Percentiles rank a stretch among this genome's conserved stretches.
These are phyloP conservation scores for Malthinus flaveolus DNA, from an alignment of 2,888 invertebrate species.

Conservation along the genomic window DNA sequence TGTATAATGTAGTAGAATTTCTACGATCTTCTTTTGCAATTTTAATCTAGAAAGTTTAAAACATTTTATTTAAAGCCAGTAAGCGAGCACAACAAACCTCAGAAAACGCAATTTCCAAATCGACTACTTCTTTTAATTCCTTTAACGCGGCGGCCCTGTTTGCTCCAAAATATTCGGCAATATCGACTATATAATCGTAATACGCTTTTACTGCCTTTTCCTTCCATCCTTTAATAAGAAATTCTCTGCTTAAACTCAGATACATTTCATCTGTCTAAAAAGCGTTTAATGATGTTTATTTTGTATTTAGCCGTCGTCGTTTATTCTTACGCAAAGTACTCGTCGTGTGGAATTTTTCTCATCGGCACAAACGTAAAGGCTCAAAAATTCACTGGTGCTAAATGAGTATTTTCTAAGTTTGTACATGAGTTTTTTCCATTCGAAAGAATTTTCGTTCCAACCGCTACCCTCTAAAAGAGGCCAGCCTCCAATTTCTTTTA, in stretches of 20 bases:
- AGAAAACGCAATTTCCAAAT: constrained; percentile 51
- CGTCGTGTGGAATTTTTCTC: constrained; percentile 84
- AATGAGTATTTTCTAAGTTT: constrained; percentile 78
- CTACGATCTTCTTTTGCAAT: constrained; percentile 86
- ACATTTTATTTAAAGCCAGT: neutral
- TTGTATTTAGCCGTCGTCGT: neutral
- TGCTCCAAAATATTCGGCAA: constrained; percentile 79
- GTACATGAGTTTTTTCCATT: constrained; percentile 82
- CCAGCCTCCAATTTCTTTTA: constrained; percentile 86
- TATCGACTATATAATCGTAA: constrained; percentile 77
- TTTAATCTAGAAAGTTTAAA: constrained; percentile 66
- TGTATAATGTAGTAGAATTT: constrained; percentile 88
- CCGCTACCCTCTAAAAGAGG: constrained; percentile 77
- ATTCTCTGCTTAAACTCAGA: constrained; percentile 52
- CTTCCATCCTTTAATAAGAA: neutral
- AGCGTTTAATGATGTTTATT: neutral
- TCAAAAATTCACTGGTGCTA: constrained; percentile 86
- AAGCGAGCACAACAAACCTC: constrained; percentile 43
- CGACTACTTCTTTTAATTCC: constrained; percentile 58
- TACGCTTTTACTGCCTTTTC: neutral
- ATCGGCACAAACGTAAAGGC: constrained; percentile 86
- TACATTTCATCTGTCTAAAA: constrained; percentile 9
- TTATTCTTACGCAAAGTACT: constrained; percentile 76
- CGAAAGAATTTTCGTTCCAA: constrained; percentile 74
- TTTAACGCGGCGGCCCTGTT: constrained; percentile 62